These are phyloP conservation scores for Eidolon helvum DNA, from an alignment of 2,113 vertebrate species.

Conservation along the genomic window DNA sequence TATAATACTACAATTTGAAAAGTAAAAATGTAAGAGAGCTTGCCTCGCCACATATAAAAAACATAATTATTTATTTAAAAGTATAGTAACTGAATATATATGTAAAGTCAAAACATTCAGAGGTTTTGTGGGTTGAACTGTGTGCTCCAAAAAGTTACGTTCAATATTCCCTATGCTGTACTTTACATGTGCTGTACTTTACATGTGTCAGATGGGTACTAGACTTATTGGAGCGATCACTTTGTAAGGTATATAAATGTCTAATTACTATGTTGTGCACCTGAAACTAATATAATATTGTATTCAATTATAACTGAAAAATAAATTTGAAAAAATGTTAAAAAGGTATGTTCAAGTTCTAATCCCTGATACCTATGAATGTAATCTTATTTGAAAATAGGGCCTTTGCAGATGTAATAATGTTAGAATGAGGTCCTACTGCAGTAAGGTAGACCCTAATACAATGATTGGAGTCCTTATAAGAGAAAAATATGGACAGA, in stretches of 20 bases:
- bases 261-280: background rate
- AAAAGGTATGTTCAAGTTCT: background rate
- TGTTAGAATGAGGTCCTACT: background rate
- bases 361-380: background rate
- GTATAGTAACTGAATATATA: constrained; percentile 32
- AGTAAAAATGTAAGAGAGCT: background rate
- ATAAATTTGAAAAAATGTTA: background rate
- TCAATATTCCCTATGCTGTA: background rate
- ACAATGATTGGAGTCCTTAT: background rate
- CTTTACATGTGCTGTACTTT: background rate
- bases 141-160: background rate
- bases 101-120: background rate
- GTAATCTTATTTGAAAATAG: background rate
- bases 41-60: background rate
- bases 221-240: background rate
- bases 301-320: background rate
- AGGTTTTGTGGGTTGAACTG: background rate
- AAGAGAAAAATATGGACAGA: background rate
- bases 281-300: background rate
- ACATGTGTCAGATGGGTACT: background rate
- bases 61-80: background rate
- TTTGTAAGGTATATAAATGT: background rate
- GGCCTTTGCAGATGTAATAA: background rate
- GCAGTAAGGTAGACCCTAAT: background rate
- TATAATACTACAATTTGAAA: background rate